Conservation (phyloP, 1,140 invertebrate genomes). For the Colletes latitarsis region DNA sequence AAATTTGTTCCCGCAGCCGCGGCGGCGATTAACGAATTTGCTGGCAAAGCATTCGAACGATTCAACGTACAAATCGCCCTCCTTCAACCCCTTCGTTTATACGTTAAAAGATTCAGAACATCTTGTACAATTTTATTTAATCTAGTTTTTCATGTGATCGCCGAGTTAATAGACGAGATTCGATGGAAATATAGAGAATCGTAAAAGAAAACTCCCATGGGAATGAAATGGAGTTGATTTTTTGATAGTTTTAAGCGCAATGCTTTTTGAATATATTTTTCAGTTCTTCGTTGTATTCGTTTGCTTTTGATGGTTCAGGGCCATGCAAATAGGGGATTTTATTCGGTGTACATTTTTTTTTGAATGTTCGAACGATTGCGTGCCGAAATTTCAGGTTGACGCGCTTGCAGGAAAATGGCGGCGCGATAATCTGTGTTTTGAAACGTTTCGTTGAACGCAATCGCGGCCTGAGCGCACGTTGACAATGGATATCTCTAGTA, state of each 20-base stretch:
- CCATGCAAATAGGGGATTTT: neutral
- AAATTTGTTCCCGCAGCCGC: conserved; percentile 31
- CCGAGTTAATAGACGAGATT: neutral
- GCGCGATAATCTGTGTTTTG: conserved; percentile 63
- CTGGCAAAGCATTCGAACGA: neutral
- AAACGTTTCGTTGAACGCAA: conserved; percentile 41
- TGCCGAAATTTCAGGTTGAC: conserved; percentile 31
- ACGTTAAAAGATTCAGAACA: neutral
- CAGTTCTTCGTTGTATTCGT: neutral
- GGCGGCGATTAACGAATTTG: neutral
- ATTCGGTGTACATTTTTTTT: neutral
- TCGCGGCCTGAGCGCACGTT: neutral
- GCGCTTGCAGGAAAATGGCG: conserved; percentile 70
- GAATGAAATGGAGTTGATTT: neutral
- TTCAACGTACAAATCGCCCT: no score
- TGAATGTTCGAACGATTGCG: conserved; percentile 4
- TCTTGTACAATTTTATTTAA: neutral
- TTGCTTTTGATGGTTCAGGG: neutral
- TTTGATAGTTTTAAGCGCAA: neutral
- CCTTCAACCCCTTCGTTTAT: neutral
- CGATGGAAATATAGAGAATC: neutral
- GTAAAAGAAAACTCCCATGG: neutral
- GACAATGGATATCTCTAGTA: conserved; percentile 77
- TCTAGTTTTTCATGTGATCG: neutral
- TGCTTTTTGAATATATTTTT: neutral